phyloP scores from a whole-genome alignment of 2,113 vertebrate genomes.

The Malurus elegans region DNA sequence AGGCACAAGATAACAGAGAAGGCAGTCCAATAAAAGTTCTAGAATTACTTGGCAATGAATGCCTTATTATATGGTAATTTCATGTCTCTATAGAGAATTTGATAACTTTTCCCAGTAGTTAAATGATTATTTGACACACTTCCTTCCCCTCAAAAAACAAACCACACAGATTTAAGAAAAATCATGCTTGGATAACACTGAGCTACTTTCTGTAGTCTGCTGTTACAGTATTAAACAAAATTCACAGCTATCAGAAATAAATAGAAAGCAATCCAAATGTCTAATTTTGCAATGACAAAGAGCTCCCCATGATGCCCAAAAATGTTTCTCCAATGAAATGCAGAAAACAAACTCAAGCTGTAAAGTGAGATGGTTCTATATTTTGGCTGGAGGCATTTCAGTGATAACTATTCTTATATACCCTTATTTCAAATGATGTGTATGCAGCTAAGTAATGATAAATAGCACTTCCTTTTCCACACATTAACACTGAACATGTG shows the following conservation, averaged over 20 bases:
- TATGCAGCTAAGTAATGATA: neutral
- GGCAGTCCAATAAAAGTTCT: neutral
- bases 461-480: neutral
- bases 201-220: neutral
- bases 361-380: neutral
- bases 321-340: neutral
- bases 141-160: neutral
- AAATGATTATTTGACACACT: neutral
- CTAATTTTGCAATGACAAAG: neutral
- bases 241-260: neutral
- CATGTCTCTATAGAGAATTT: neutral
- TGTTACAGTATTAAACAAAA: neutral
- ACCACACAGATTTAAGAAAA: neutral
- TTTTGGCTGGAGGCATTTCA: neutral
- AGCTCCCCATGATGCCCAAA: neutral
- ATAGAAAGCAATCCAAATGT: neutral
- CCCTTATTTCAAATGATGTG: neutral
- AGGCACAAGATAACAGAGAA: neutral
- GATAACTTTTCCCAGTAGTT: neutral
- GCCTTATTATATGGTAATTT: neutral
- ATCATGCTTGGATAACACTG: neutral
- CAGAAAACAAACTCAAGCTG: neutral
- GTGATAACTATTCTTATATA: neutral
- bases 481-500: neutral
- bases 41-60: neutral